These are phyloP conservation scores for Buathra laborator DNA, from an alignment of 2,888 invertebrate genomes.

Conservation along the genomic window DNA sequence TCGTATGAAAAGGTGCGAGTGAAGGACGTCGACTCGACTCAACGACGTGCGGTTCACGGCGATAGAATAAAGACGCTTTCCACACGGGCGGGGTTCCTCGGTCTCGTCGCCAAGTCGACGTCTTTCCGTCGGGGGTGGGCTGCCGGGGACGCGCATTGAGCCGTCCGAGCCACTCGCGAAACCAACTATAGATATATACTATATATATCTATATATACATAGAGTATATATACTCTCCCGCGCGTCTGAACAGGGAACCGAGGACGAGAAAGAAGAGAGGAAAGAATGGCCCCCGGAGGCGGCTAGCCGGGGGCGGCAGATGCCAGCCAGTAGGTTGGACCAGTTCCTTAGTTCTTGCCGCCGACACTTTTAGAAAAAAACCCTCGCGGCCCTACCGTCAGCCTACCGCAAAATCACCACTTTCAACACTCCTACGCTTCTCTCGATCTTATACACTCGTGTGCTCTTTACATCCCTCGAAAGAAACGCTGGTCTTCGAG, in stretches of 20 bases:
- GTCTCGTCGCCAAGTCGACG: slow-evolving; percentile 52
- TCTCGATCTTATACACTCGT: slow-evolving; percentile 11
- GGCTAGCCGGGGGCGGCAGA: slow-evolving; percentile 80
- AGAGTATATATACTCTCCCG: not conserved
- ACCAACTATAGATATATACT: not conserved
- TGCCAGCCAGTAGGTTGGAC: slow-evolving; percentile 79
- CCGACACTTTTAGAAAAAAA: slow-evolving; percentile 47
- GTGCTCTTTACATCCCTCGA: slow-evolving; percentile 17
- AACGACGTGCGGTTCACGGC: slow-evolving; percentile 73
- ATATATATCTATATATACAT: not conserved
- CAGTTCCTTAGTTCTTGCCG: slow-evolving; percentile 73
- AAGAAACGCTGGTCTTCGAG: slow-evolving; percentile 7
- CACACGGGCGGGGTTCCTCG: slow-evolving; percentile 50
- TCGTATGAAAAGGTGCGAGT: slow-evolving; percentile 81
- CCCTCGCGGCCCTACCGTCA: slow-evolving; percentile 16
- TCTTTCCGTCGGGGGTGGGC: slow-evolving; percentile 75
- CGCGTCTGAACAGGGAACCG: slow-evolving; percentile 52
- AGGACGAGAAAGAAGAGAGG: slow-evolving; percentile 31
- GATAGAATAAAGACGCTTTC: slow-evolving; percentile 79
- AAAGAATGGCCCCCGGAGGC: slow-evolving; percentile 73
- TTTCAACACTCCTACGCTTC: slow-evolving; percentile 14
- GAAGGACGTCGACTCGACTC: slow-evolving; percentile 36
- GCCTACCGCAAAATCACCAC: slow-evolving; percentile 53
- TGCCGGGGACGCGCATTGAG: slow-evolving; percentile 81
- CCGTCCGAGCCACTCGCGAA: slow-evolving; percentile 83